Base-by-base conservation (phyloP, 2,888 invertebrate species). In the Synergus laeviventris region DNA sequence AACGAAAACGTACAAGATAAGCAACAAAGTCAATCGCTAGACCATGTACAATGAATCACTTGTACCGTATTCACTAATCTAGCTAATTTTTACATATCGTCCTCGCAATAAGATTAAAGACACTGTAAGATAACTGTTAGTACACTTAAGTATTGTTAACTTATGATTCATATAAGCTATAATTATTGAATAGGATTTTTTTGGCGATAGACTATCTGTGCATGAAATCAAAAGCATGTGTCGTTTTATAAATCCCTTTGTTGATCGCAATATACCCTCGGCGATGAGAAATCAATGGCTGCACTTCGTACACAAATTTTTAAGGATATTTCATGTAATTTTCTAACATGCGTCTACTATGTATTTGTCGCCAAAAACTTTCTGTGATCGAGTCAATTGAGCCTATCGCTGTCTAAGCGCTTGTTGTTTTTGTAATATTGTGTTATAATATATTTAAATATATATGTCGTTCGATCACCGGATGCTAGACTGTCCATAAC, bases 351-450 rank as follows among this genome's bases (percentile, higher is more conserved):
- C 54, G 75, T 56, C 38, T 75, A 45, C 49, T 75, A 76, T 75
- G 78, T 78, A 78, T 56, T 56, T 56, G 76, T 79, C 79, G 79
- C 74, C 76, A 77, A 77, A 79, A 76, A 66, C 62, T 70, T 54
- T 77, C 75, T 74, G 78, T 78, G 78, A 86, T 85, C 84, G 82
- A 86, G 85, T 87, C 86, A 85, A 84, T 85, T 84, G 80, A 75
- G 84, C 83, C 82, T 84, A 84, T 80, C 78, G 85, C 85, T 85
- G 84, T 84, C 83, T 84, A 86, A 86, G 87, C 86, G 89, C 88
- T 89, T 89, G 90, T 90, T 90, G 89, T 88, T 90, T 84, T 88
- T 90, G 87, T 90, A 89, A 88, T 87, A 87, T 90, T 90, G 84
- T 87, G 90, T 90, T 89, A 89, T 87, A 88, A 84, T 89, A 87